Conservation (phyloP, 2,888 invertebrate genomes). For the Drosophila affinis region DNA sequence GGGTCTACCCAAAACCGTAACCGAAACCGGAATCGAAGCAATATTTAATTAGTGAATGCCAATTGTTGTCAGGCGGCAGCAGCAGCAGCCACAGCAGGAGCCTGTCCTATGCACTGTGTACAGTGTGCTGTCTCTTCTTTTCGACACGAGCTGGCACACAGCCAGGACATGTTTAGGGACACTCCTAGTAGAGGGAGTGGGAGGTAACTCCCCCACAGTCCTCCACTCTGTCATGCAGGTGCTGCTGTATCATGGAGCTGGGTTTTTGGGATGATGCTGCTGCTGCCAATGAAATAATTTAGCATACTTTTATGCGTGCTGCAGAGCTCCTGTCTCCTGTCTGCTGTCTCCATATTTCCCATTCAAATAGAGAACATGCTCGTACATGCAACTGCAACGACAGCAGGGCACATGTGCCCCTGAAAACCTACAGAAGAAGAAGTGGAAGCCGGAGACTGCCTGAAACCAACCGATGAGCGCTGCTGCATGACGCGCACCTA, state of each 20-base stretch:
- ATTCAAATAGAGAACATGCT: background rate
- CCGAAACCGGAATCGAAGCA: conserved; percentile 18
- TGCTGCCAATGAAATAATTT: conserved; percentile 42
- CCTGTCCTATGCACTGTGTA: too few species aligned
- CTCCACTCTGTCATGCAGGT: conserved; percentile 10
- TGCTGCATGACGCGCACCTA: too few species aligned
- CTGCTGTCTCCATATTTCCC: conserved; percentile 13
- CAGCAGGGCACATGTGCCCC: too few species aligned
- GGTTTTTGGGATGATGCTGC: background rate
- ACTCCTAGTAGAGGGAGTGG: background rate
- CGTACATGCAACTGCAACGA: too few species aligned
- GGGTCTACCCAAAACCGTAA: background rate
- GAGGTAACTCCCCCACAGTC: too few species aligned
- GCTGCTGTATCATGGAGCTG: background rate
- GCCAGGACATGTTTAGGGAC: conserved; percentile 43
- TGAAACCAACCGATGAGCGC: too few species aligned
- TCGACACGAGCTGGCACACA: conserved; percentile 29
- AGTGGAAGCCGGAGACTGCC: too few species aligned
- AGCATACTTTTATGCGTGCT: conserved; percentile 49
- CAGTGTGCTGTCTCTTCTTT: background rate
- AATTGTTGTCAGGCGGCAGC: conserved; percentile 45
- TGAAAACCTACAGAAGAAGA: too few species aligned
- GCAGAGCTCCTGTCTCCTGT: background rate
- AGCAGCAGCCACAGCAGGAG: conserved; percentile 14
- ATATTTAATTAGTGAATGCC: conserved; percentile 62